phyloP scores from a whole-genome alignment of 1,140 invertebrate species.

The Harlomillsia oculata region DNA sequence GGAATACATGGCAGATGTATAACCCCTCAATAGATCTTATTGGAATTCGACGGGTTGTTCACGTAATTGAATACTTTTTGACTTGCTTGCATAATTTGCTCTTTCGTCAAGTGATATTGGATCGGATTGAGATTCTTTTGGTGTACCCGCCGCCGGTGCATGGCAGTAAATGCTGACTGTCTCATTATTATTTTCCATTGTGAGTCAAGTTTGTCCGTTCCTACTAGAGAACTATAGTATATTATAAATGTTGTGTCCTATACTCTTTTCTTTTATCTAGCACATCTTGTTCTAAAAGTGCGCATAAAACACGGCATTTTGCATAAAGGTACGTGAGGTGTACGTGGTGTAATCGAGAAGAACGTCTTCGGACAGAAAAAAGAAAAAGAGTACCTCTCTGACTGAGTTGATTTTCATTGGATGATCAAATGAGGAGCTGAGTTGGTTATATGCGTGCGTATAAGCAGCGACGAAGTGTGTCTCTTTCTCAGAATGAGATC shows the following conservation, averaged over 20 bases:
- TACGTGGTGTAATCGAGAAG: not conserved
- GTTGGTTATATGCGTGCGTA: not conserved
- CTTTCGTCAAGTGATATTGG: conserved; percentile 16
- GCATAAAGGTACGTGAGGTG: not conserved
- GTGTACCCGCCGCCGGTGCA: conserved; percentile 2
- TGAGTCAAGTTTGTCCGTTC: too few species aligned
- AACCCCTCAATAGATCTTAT: conserved; percentile 29
- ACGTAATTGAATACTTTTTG: conserved; percentile 33
- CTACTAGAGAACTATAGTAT: too few species aligned
- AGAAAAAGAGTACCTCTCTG: not conserved
- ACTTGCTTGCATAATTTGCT: conserved; percentile 24
- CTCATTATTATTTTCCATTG: too few species aligned
- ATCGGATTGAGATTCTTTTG: conserved; percentile 11
- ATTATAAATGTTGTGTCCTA: too few species aligned
- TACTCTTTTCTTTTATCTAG: too few species aligned
- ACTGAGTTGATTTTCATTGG: conserved; percentile 8
- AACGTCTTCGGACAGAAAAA: not conserved
- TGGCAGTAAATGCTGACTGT: too few species aligned
- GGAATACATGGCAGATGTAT: conserved; percentile 11
- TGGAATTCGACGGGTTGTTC: conserved; percentile 33
- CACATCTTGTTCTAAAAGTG: too few species aligned
- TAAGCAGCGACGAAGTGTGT: not conserved
- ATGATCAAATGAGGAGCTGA: conserved; percentile 14
- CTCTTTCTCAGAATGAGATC: conserved; percentile 3
- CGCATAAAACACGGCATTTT: too few species aligned